These are phyloP conservation scores for Hartigia nigra DNA, from an alignment of 2,888 invertebrate genomes.

Conservation along the genomic window DNA sequence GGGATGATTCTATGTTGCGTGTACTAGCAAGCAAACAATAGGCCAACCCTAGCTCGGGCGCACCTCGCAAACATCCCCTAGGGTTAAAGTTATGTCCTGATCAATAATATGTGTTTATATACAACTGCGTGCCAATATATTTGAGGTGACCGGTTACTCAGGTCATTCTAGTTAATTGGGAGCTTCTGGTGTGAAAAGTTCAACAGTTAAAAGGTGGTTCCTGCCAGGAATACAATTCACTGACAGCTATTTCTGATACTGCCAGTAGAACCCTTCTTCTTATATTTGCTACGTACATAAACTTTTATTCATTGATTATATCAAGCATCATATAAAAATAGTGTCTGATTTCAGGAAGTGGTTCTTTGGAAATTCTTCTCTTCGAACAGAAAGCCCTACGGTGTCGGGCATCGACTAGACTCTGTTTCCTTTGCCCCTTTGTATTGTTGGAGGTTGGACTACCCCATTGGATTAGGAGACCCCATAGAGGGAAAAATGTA, in stretches of 20 bases:
- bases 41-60: slow-evolving; percentile 48
- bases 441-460: slow-evolving; percentile 20
- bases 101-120: slow-evolving; percentile 37
- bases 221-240: background rate
- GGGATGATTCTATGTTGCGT: slow-evolving; percentile 56
- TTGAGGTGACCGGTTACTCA: slow-evolving; percentile 40
- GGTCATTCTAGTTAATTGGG: slow-evolving; percentile 41
- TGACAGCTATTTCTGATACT: background rate
- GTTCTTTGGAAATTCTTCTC: background rate
- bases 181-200: slow-evolving; percentile 47
- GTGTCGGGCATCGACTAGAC: slow-evolving; percentile 1
- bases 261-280: background rate
- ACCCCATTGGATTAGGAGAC: slow-evolving; percentile 63
- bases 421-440: slow-evolving; percentile 3
- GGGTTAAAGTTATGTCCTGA: slow-evolving; percentile 48
- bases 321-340: background rate
- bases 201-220: slow-evolving; percentile 33
- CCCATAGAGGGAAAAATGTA: slow-evolving; percentile 67
- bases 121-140: slow-evolving; percentile 40
- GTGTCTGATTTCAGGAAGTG: background rate
- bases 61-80: slow-evolving; percentile 50
- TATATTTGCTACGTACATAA: background rate
- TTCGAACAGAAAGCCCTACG: background rate
- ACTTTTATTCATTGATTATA: background rate
- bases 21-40: slow-evolving; percentile 59